Evolutionary conservation across 2,797 vertebrate genomes (phyloP), one percentile per base, ranked within the genome.

Genomic region (Apogon hyalosoma): DNA sequence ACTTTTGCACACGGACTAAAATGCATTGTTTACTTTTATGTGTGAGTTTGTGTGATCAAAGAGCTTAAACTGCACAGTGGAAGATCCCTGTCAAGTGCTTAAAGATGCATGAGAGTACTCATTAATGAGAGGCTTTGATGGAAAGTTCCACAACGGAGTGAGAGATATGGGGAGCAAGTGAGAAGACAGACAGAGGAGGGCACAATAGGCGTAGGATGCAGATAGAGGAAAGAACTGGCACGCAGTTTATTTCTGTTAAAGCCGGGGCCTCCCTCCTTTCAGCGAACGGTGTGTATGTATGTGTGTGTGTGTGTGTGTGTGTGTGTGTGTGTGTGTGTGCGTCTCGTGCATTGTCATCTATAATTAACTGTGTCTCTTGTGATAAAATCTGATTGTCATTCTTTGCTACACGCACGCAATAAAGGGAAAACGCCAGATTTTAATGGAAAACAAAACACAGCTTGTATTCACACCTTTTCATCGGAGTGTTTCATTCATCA

Each of bases 71-170:
- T 55, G 49, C 66, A 19, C 66, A 52, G 54, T 73, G 60, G 83
- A 87, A 83, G 82, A 87, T 87, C 80, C 82, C 73, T 85, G 73
- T 85, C 84, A 75, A 76, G 59, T 38, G 48, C 47, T 93, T 86
- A 93, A 93, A 86, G 79, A 88, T 92, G 79, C 86, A 92, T 92
- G 91, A 89, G 78, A 61, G 69, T 75, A 75, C 72, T 90, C 88
- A 85, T 90, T 92, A 89, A 93, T 75, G 69, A 90, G 88, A 60
- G 62, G 72, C 88, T 87, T 77, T 84, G 82, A 92, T 80, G 91
- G 91, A 92, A 93, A 91, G 85, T 91, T 90, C 86, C 83, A 79
- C 71, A 45, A 54, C 41, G 7, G 64, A 77, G 75, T 1, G 67
- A 71, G 40, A 85, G 73, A 79, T 77, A 66, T 56, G 38, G 21